Percentiles rank a stretch among this genome's conserved stretches.
Evolutionary conservation across 2,113 vertebrate genomes (phyloP).

Genomic region (Solenodon paradoxus): DNA sequence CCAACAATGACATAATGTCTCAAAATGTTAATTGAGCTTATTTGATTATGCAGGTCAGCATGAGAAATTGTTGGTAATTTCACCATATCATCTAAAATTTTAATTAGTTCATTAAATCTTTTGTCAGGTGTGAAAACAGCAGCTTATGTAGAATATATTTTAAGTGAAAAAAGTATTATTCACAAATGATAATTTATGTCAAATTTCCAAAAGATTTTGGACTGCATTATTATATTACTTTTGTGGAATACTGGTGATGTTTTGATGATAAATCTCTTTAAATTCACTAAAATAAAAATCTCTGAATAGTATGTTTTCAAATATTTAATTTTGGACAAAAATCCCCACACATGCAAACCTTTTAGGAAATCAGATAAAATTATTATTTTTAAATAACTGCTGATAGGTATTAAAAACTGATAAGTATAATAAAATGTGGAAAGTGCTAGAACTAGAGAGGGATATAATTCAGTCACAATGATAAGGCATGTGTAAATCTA

Average conservation of each 20-base stretch:
- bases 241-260: background rate
- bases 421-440: background rate
- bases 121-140: conserved; percentile 17
- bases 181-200: conserved; percentile 29
- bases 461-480: background rate
- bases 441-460: background rate
- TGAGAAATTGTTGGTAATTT: background rate
- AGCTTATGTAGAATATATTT: background rate
- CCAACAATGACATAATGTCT: background rate
- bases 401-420: background rate
- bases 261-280: conserved; percentile 7
- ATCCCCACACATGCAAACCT: background rate
- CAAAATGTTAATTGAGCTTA: background rate
- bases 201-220: conserved; percentile 2
- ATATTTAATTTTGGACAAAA: background rate
- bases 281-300: background rate
- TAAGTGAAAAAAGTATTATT: conserved; percentile 26
- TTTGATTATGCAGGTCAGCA: background rate
- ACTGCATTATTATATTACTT: background rate
- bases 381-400: background rate
- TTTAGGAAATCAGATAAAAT: background rate
- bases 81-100: conserved; percentile 25
- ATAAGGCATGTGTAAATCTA: background rate
- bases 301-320: background rate
- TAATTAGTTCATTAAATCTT: conserved; percentile 50